phyloP scores from a whole-genome alignment of 2,797 vertebrate genomes.

The Naso thynnoides region DNA sequence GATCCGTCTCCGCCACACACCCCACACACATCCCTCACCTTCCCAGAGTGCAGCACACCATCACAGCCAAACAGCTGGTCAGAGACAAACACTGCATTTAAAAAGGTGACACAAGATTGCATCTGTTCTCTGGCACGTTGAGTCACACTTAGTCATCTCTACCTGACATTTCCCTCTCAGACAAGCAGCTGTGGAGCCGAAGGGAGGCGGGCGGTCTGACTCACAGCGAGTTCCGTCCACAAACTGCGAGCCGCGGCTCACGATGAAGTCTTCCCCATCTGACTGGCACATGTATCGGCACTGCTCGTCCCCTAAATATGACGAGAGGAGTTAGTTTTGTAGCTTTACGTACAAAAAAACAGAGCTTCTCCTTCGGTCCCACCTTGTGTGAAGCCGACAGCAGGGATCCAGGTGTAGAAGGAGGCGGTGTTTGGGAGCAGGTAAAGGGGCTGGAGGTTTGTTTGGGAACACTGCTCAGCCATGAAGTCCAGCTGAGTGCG shows the following conservation, averaged over 20 bases:
- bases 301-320: slow-evolving; percentile 86
- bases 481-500: slow-evolving; percentile 91
- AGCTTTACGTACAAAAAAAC: neutral
- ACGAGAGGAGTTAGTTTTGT: neutral
- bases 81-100: slow-evolving; percentile 30
- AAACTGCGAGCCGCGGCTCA: slow-evolving; percentile 90
- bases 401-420: slow-evolving; percentile 91
- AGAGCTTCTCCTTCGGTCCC: neutral
- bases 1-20: slow-evolving; percentile 91
- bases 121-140: neutral
- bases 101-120: neutral
- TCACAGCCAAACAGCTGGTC: slow-evolving; percentile 93
- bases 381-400: slow-evolving; percentile 88
- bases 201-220: slow-evolving; percentile 48
- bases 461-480: slow-evolving; percentile 91
- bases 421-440: slow-evolving; percentile 75
- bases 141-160: slow-evolving; percentile 26
- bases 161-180: slow-evolving; percentile 91
- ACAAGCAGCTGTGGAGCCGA: slow-evolving; percentile 83
- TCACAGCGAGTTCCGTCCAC: slow-evolving; percentile 93
- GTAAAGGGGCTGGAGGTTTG: slow-evolving; percentile 86
- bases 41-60: slow-evolving; percentile 88
- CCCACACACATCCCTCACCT: slow-evolving; percentile 86
- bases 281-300: slow-evolving; percentile 93
- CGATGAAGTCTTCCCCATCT: slow-evolving; percentile 88